Conservation (phyloP, 1,140 invertebrate genomes). For the Drosophila bifasciata region DNA sequence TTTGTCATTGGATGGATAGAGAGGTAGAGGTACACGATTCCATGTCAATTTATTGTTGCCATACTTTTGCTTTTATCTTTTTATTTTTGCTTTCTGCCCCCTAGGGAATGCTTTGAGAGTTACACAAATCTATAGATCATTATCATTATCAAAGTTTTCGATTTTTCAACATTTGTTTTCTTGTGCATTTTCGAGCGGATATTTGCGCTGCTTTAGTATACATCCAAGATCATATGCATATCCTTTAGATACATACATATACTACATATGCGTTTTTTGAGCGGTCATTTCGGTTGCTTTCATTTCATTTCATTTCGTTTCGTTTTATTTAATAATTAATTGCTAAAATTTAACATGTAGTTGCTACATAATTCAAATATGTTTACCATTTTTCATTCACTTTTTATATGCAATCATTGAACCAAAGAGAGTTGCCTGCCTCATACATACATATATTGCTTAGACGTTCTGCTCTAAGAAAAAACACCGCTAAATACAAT, state of each 20-base stretch:
- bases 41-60: conserved; percentile 54
- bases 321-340: conserved; percentile 55
- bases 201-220: too few species aligned
- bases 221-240: neutral
- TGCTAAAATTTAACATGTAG: conserved; percentile 79
- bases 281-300: conserved; percentile 32
- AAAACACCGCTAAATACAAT: neutral
- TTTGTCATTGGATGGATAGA: conserved; percentile 5
- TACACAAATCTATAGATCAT: conserved; percentile 5
- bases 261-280: conserved; percentile 22
- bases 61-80: conserved; percentile 13
- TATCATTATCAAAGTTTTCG: neutral
- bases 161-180: conserved; percentile 28
- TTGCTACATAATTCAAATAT: conserved; percentile 79
- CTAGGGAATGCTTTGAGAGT: too few species aligned
- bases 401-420: conserved; percentile 15
- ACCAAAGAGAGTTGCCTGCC: conserved; percentile 29
- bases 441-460: conserved; percentile 26
- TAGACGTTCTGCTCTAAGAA: conserved; percentile 32
- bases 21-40: conserved; percentile 71
- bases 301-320: conserved; percentile 2
- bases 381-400: conserved; percentile 41
- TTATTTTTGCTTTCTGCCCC: neutral
- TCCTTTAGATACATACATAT: conserved; percentile 43
- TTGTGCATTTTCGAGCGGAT: neutral